Percentiles rank a stretch among this genome's conserved stretches.
phyloP scores from a whole-genome alignment of 2,113 vertebrate genomes.

The Leptosomus discolor region DNA sequence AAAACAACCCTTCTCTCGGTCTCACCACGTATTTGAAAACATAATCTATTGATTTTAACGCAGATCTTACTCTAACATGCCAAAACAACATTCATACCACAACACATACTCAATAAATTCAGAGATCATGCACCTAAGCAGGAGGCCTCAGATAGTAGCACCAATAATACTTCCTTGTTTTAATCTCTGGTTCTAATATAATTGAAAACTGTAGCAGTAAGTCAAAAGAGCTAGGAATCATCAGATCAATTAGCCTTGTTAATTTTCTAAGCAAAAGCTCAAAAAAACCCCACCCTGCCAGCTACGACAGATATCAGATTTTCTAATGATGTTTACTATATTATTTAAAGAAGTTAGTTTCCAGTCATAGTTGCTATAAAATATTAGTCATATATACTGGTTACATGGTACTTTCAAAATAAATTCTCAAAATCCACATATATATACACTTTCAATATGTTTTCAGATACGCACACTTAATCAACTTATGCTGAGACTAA shows the following conservation, averaged over 20 bases:
- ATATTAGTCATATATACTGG: not conserved
- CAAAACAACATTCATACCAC: not conserved
- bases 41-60: not conserved
- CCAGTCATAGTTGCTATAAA: not conserved
- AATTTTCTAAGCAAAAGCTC: not conserved
- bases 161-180: not conserved
- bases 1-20: fast-evolving
- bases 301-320: not conserved
- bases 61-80: not conserved
- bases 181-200: not conserved
- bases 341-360: not conserved
- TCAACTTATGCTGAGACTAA: not conserved
- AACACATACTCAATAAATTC: not conserved
- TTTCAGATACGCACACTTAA: not conserved
- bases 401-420: not conserved
- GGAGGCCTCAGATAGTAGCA: not conserved
- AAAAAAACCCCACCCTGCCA: not conserved
- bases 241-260: not conserved
- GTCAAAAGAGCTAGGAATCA: not conserved
- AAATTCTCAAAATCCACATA: not conserved
- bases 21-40: not conserved
- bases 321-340: not conserved
- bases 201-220: not conserved
- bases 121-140: not conserved
- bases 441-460: not conserved